Evolutionary conservation across 2,888 invertebrate genomes (phyloP).

Genomic region (Protophormia terraenovae): DNA sequence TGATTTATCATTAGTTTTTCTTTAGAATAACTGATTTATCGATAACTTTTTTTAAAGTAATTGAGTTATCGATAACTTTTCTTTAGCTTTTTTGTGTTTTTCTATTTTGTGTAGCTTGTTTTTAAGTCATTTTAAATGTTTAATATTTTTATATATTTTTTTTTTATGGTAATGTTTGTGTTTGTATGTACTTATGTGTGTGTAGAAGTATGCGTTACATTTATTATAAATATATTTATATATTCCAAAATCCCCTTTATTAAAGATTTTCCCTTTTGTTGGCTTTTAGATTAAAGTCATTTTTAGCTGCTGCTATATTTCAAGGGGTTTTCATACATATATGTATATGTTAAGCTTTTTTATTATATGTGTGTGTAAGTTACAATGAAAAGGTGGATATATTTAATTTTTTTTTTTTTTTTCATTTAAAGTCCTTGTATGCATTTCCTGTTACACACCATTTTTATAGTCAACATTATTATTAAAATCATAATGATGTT

Average conservation of each 20-base stretch:
- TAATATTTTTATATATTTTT: neutral
- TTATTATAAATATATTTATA: neutral
- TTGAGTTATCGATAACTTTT: too few relatives aligned
- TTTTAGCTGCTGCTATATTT: too few relatives aligned
- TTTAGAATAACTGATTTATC: too few relatives aligned
- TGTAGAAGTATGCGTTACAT: neutral
- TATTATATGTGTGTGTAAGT: neutral
- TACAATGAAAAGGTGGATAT: neutral
- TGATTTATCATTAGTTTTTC: too few relatives aligned
- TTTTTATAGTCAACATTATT: neutral
- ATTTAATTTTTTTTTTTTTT: neutral
- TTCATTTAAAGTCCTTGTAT: neutral
- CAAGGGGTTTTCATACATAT: neutral
- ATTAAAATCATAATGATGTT: neutral
- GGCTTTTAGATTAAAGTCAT: conserved; percentile 24
- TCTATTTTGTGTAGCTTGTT: too few relatives aligned
- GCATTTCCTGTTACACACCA: neutral
- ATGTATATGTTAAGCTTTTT: conserved; percentile 7
- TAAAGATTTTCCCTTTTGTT: neutral
- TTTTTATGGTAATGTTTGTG: neutral
- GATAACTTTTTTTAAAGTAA: too few relatives aligned
- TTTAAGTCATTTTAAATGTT: neutral
- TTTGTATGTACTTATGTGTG: neutral
- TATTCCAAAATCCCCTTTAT: neutral
- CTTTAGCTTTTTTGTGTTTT: too few relatives aligned